phyloP scores from a whole-genome alignment of 2,797 vertebrate genomes.

The Notamacropus eugenii region DNA sequence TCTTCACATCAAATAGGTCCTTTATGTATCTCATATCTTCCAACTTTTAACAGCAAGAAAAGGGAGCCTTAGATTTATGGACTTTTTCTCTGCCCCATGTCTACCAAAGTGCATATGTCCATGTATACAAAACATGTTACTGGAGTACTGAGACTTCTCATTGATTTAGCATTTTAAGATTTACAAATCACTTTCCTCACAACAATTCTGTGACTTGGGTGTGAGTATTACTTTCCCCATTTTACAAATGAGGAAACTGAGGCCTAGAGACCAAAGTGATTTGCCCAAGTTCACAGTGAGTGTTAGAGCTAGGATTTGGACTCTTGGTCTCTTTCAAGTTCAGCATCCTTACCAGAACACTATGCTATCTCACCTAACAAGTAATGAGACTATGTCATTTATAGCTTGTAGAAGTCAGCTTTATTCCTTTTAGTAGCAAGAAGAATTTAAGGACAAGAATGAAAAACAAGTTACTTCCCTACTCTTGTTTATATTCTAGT shows the following conservation, averaged over 20 bases:
- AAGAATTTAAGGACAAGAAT: background rate
- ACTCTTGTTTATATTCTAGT: background rate
- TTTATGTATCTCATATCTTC: background rate
- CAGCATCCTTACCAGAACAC: conserved; percentile 7
- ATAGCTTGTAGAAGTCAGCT: background rate
- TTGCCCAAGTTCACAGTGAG: background rate
- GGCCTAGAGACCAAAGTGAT: background rate
- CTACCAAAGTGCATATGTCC: no score
- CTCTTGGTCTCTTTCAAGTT: background rate
- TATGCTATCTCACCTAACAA: background rate
- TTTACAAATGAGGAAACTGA: background rate
- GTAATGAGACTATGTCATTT: background rate
- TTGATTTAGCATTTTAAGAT: no score
- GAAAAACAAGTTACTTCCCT: background rate
- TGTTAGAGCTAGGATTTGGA: background rate
- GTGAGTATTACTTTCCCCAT: background rate
- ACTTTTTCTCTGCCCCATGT: background rate
- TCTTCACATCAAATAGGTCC: background rate
- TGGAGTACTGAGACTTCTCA: no score
- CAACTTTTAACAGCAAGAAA: background rate
- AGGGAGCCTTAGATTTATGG: background rate
- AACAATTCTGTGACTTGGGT: background rate
- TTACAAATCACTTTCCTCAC: background rate
- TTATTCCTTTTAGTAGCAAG: background rate
- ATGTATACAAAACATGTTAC: no score